A percentile compares a stretch with the other conserved stretches of the same genome.
Evolutionary conservation across 1,140 invertebrate genomes (phyloP).

Genomic region (Drosophila micromelanica): DNA sequence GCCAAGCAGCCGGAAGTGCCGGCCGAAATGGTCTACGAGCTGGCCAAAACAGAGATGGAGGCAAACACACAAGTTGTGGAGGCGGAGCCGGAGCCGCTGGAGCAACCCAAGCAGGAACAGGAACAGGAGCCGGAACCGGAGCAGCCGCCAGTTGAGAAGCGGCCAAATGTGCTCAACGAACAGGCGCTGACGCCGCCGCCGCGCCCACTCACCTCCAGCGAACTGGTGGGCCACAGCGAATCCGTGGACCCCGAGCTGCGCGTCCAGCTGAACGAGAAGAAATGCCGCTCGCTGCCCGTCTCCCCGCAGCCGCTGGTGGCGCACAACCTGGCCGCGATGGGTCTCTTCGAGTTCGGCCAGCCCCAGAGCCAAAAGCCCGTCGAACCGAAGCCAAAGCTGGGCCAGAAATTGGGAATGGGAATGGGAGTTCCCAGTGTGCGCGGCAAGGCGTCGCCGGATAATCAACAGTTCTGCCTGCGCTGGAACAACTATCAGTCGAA

Average conservation of each 20-base stretch:
- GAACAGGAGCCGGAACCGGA: neutral
- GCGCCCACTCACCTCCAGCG: conserved; percentile 76
- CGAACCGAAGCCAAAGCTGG: conserved; percentile 23
- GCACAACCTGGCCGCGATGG: conserved; percentile 56
- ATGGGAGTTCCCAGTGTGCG: conserved; percentile 20
- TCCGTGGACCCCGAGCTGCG: conserved; percentile 67
- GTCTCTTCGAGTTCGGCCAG: conserved; percentile 67
- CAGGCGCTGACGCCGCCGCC: conserved; percentile 69
- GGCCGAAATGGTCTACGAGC: conserved; percentile 22
- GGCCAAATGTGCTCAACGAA: conserved; percentile 34
- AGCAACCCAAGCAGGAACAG: neutral
- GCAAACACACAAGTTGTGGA: neutral
- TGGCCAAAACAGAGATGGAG: conserved; percentile 12
- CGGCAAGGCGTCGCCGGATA: conserved; percentile 42
- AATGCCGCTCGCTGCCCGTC: conserved; percentile 74
- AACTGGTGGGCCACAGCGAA: conserved; percentile 69
- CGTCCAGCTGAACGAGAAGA: conserved; percentile 61
- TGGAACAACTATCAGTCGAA: conserved; percentile 98
- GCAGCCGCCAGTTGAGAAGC: conserved; percentile 15
- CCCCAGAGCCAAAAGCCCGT: neutral
- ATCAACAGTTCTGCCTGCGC: conserved; percentile 91
- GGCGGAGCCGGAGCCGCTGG: neutral
- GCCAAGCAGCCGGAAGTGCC: conserved; percentile 36
- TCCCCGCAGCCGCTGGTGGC: conserved; percentile 69
- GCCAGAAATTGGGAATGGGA: conserved; percentile 17